These are phyloP conservation scores for Schizotus pectinicornis DNA, from an alignment of 2,888 invertebrate species.

Conservation along the genomic window DNA sequence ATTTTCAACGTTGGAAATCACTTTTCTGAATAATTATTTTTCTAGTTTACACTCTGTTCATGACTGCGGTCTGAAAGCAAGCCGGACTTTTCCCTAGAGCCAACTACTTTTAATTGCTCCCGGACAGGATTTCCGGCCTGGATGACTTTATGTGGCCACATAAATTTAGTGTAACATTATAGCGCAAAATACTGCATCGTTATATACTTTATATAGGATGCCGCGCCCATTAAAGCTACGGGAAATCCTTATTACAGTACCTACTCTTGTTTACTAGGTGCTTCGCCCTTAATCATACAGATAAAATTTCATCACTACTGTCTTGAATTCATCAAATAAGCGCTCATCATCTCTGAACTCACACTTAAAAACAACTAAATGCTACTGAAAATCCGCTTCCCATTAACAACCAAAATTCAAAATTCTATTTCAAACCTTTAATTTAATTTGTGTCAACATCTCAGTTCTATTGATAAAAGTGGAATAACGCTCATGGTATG, in stretches of 20 bases:
- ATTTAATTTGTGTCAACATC: no score
- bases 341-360: no score
- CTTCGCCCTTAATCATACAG: constrained; percentile 4
- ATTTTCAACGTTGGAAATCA: background rate
- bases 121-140: constrained; percentile 4
- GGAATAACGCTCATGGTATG: no score
- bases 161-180: constrained; percentile 34
- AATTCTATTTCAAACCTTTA: no score
- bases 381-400: no score
- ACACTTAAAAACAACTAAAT: no score
- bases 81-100: background rate
- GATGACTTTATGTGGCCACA: constrained; percentile 33
- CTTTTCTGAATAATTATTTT: no score
- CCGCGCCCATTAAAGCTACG: constrained; percentile 19
- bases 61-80: background rate
- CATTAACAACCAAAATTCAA: no score
- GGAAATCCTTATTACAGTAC: constrained; percentile 10
- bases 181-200: constrained; percentile 35
- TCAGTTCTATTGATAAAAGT: no score
- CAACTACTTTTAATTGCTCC: constrained; percentile 3
- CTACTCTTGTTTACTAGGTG: constrained; percentile 2
- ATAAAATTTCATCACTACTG: constrained; percentile 11
- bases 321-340: background rate
- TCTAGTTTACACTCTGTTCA: no score
- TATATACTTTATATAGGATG: constrained; percentile 28